phyloP scores from a whole-genome alignment of 2,797 vertebrate species.

The Malurus splendens region DNA sequence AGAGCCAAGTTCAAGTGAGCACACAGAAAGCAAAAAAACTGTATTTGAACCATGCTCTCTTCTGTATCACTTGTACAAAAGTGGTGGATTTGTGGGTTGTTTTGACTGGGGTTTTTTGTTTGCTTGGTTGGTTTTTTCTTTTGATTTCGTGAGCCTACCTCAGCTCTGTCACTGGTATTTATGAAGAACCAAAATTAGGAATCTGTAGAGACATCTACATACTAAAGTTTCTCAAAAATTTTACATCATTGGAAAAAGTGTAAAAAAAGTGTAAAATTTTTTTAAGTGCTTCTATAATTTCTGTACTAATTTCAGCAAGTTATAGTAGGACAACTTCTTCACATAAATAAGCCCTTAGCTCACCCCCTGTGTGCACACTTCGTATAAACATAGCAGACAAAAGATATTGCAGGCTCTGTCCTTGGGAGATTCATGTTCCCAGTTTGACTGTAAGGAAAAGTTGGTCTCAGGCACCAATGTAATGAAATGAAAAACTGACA shows the following conservation, averaged over 20 bases:
- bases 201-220: background rate
- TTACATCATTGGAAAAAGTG: background rate
- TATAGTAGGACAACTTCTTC: background rate
- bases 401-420: background rate
- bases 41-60: rapidly evolving
- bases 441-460: background rate
- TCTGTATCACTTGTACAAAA: background rate
- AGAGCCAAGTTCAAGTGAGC: background rate
- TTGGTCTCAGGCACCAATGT: background rate
- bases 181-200: background rate
- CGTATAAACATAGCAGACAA: rapidly evolving
- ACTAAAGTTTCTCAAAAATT: background rate
- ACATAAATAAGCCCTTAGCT: background rate
- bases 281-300: background rate
- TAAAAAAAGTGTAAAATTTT: background rate
- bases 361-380: background rate
- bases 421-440: background rate
- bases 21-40: background rate
- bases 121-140: background rate
- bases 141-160: background rate
- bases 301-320: background rate
- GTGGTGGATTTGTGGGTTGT: background rate
- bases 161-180: background rate
- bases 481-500: background rate
- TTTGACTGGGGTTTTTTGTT: background rate